Conservation (phyloP, 1,140 invertebrate species). For the Macrotrachela quadricornifera region DNA sequence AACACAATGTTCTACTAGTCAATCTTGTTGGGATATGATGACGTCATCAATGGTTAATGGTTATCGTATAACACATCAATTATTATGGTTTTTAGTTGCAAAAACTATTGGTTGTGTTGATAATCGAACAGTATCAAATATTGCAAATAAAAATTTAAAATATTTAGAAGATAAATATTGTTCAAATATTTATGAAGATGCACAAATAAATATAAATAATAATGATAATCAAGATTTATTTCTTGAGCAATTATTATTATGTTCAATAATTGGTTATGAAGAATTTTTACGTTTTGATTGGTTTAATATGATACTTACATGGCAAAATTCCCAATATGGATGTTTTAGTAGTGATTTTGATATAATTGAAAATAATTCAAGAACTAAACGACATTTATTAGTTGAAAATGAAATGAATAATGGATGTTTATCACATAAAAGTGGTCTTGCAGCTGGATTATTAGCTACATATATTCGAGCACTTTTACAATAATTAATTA, state of each 20-base stretch:
- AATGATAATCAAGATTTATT: conserved; percentile 3
- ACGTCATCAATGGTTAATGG: neutral
- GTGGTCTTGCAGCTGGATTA: too few species aligned
- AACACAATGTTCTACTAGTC: too few species aligned
- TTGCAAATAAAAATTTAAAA: neutral
- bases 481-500: too few species aligned
- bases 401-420: too few species aligned
- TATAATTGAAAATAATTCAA: too few species aligned
- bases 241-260: conserved; percentile 7
- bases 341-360: neutral
- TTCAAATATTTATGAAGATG: neutral
- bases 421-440: too few species aligned
- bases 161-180: neutral
- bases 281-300: conserved; percentile 2
- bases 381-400: too few species aligned
- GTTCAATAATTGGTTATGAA: neutral
- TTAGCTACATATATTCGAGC: too few species aligned
- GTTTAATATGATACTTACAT: neutral
- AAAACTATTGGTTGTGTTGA: neutral
- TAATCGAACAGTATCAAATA: too few species aligned
- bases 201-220: neutral
- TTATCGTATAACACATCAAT: conserved; percentile 5
- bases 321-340: neutral
- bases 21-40: too few species aligned
- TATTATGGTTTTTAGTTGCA: conserved; percentile 4